Evolutionary conservation across 2,888 invertebrate species (phyloP), one percentile per base, ranked within the genome.

Genomic region (Eristalinus aeneus): DNA sequence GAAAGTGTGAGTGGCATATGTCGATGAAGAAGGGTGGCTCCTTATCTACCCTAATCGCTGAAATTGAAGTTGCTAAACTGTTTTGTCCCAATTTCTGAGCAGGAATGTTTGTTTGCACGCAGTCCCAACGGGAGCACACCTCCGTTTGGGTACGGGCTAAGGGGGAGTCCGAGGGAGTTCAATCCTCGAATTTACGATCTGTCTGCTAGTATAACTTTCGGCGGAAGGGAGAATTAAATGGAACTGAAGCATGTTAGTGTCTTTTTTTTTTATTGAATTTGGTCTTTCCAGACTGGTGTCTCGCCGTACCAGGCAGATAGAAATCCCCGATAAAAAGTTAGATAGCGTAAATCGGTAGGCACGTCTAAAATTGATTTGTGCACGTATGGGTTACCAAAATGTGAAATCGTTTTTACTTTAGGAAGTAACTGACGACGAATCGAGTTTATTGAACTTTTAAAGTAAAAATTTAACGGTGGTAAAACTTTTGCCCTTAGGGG

Each of bases 51-150:
- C 79, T 67, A 22, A 31, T 67, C 31, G 23, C 5, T 60, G 11
- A 1, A 27, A 5, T 27, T 27, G 23, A 23, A 34, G 72, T 56
- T 32, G 34, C 22, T 32, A 36, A 76, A 72, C 76, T 23, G 39
- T 69, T 77, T 56, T 80, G 85, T 81, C 80, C 81, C 54, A 85
- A 58, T 81, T 85, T 67, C 67, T 10, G 58, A 68, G 58, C 65
- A 69, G 67, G 75, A 72, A 76, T 68, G 10, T 53, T 1, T 16
- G 6, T 12, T 53, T 4, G 34, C 46, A 75, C 46, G 46, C n/a
- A 9, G 34, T 22, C 56, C 63, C 68, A 76, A 80, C 72, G 75
- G 68, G 72, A 39, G 58, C 80, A 76, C 80, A 80, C 77, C 68
- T 64, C 76, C 39, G 39, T 12, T 53, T 32, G 60, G 36, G 65